Evolutionary conservation across 2,888 invertebrate species (phyloP), one percentile per base, ranked within the genome.

Genomic region (Brachypterus glaber): DNA sequence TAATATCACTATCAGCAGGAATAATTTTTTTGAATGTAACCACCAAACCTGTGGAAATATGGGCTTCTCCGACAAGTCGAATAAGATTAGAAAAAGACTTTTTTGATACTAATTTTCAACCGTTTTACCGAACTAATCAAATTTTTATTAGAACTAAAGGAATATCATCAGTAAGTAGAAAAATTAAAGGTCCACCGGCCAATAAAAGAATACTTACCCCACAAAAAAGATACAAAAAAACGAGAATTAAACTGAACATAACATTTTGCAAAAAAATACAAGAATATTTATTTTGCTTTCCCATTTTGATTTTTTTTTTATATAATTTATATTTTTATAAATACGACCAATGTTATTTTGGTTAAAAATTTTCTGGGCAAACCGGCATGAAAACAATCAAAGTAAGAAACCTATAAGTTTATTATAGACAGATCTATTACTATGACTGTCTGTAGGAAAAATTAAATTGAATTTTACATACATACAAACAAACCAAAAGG

Each of bases 121-220:
- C 91, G 0, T 93, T 92, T 64, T 91, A 88, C 61, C 73, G 92
- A 35, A 83, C 87, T 2, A 82, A 91, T 55, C 95, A 95, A 68
- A 68, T 96, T 35, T 93, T 88, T 52, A 72, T 96, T 18, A 82
- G 76, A 56, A 67, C 84, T 0, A 64, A 69, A 1, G 72, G 72
- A 2, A 62, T 76, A 24, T 64, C 69, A 1, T 57, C 60, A 35
- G 77, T 78, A 62, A 61, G 63, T 53, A 5, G 12, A 11, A 27
- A 8, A 11, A 27, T 34, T 16, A n/a, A n/a, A n/a, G n/a, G n/a
- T n/a, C n/a, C n/a, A n/a, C n/a, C n/a, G n/a, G n/a, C n/a, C n/a
- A n/a, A n/a, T n/a, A n/a, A n/a, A 9, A 12, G 7, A 8, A 8
- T 30, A 8, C 11, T 30, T 9, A 11, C 12, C 8, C 30, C 30